Evolutionary conservation across 2,113 vertebrate genomes (phyloP), one percentile per base, ranked within the genome.

Genomic region (Diglossa brunneiventris): DNA sequence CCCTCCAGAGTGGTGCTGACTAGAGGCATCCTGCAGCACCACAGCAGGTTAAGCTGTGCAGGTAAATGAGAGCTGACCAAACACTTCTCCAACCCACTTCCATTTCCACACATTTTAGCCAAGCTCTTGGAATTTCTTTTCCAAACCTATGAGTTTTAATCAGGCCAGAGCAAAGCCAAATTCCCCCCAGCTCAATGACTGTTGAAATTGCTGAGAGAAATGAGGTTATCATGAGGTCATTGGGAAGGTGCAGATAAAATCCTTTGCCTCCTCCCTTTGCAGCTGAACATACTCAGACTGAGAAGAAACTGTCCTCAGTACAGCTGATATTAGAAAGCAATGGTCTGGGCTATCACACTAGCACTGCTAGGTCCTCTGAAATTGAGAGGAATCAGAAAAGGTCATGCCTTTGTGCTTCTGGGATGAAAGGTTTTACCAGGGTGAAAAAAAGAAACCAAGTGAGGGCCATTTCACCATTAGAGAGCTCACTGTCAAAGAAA

Each of bases 401-500:
- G 13, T 67, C 42, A 31, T 42, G 52, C 27, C 49, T 90, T 63
- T 55, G 39, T 80, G 33, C 44, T 68, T 52, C 35, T 68, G 31
- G 27, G 15, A 55, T 41, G 22, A 74, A 44, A 35, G 44, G 33
- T 79, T 95, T 94, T 80, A 90, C 31, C 24, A 22, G 15, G 6
- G 28, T 50, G 53, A 13, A 26, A 35, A 10, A 42, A 42, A 55
- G 31, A n/a, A 15, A 22, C 15, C 19, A 26, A 91, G 39, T 8
- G 35, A 87, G 42, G 19, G 61, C 23, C 8, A n/a, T 79, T 92
- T 84, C 77, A 67, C 9, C 47, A 62, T 76, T 79, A 73, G 39
- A 53, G 67, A 83, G 8, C 52, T 88, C 22, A 3, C 46, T 88
- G 87, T 83, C 72, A 94, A 44, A 90, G 72, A 74, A 47, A 93